Evolutionary conservation across 2,888 invertebrate species (phyloP).

Genomic region (Drosophila basisetae): DNA sequence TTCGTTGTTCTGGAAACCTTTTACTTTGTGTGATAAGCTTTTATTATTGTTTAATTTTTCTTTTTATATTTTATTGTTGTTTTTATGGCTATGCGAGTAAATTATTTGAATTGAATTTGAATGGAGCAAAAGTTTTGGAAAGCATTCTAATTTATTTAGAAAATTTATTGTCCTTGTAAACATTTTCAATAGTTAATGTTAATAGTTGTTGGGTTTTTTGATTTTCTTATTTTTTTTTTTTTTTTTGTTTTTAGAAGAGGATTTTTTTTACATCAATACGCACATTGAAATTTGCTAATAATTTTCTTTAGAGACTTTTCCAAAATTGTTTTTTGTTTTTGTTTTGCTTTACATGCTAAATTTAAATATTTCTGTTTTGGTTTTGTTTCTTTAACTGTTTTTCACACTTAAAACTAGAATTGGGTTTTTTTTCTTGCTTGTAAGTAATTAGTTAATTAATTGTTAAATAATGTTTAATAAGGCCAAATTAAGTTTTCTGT

Average conservation of each 20-base stretch:
- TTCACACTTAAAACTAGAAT: constrained; percentile 49
- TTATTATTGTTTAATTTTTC: constrained; percentile 6
- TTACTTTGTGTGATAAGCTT: constrained; percentile 14
- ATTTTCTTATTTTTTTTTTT: constrained; percentile 30
- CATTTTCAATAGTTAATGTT: constrained; percentile 67
- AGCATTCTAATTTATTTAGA: constrained; percentile 69
- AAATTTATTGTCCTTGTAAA: constrained; percentile 81
- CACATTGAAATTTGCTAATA: constrained; percentile 74
- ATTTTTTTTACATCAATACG: constrained; percentile 63
- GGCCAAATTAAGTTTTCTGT: constrained; percentile 82
- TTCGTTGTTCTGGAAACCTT: constrained; percentile 81
- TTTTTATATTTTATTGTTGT: constrained; percentile 20
- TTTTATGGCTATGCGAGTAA: constrained; percentile 30
- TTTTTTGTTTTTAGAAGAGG: constrained; percentile 19
- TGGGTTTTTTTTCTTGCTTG: constrained; percentile 29
- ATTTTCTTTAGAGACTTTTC: constrained; percentile 72
- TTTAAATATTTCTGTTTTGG: constrained; percentile 41
- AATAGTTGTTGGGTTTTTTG: constrained; percentile 39
- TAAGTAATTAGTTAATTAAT: constrained; percentile 49
- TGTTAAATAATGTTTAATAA: constrained; percentile 81
- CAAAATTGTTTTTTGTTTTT: constrained; percentile 51
- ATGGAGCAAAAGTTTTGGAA: constrained; percentile 49
- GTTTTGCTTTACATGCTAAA: constrained; percentile 35
- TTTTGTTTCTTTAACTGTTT: constrained; percentile 25
- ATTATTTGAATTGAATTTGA: constrained; percentile 53